A percentile compares a stretch with the other conserved stretches of the same genome.
Conservation (phyloP, 2,888 invertebrate genomes). For the Lucinisca nassula region DNA sequence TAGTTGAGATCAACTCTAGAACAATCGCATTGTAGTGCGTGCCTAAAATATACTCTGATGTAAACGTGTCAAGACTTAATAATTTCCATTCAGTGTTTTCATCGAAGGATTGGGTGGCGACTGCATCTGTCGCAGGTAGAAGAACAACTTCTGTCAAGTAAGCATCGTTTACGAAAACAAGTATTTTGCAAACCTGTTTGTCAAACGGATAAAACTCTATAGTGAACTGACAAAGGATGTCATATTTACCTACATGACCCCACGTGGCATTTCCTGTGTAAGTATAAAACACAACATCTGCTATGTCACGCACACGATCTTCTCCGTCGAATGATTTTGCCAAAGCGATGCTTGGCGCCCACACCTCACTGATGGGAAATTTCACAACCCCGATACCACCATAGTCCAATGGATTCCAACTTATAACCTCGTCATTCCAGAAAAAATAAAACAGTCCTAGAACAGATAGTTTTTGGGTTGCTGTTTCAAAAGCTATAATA, state of each 20-base stretch:
- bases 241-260: neutral
- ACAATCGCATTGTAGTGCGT: neutral
- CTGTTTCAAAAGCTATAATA: neutral
- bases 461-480: neutral
- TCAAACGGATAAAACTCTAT: neutral
- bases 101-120: neutral
- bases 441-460: neutral
- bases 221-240: neutral
- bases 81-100: neutral
- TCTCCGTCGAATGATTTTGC: neutral
- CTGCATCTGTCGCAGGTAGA: too few species aligned
- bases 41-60: neutral
- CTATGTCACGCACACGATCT: neutral
- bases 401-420: neutral
- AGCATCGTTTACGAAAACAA: neutral
- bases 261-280: neutral
- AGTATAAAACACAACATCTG: neutral
- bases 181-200: neutral
- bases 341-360: neutral
- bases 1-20: conserved; percentile 4
- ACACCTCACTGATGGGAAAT: neutral
- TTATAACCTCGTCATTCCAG: neutral
- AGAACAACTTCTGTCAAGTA: neutral
- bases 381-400: neutral
- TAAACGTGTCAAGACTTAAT: neutral